phyloP scores from a whole-genome alignment of 1,140 invertebrate genomes.

The Mesaphorura yosii region DNA sequence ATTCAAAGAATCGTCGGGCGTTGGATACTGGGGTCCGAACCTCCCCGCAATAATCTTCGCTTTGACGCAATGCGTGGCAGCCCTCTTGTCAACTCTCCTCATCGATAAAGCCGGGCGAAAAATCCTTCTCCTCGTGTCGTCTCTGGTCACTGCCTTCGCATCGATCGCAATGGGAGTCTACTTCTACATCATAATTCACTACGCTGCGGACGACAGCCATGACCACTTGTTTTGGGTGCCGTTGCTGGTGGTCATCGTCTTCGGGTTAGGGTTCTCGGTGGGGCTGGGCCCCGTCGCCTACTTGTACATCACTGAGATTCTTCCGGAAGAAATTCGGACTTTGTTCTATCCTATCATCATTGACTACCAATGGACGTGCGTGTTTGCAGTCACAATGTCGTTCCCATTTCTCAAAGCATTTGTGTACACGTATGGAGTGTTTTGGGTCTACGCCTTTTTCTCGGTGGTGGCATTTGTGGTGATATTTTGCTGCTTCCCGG shows the following conservation, averaged over 20 bases:
- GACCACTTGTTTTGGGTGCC: conserved; percentile 35
- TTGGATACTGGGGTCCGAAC: conserved; percentile 4
- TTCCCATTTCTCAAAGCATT: conserved; percentile 23
- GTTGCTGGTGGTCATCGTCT: conserved; percentile 39
- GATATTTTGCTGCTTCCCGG: conserved; percentile 21
- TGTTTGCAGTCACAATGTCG: conserved; percentile 22
- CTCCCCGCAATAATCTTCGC: conserved; percentile 20
- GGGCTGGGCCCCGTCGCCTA: conserved; percentile 47
- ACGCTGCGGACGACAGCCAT: conserved; percentile 1
- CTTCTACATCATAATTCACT: conserved; percentile 22
- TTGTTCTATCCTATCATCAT: conserved; percentile 21
- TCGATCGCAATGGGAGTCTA: conserved; percentile 17
- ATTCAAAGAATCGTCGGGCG: conserved; percentile 14
- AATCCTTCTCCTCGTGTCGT: conserved; percentile 13
- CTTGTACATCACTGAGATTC: conserved; percentile 35
- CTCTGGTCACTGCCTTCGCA: conserved; percentile 15
- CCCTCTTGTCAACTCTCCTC: conserved; percentile 12
- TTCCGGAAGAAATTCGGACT: conserved; percentile 14
- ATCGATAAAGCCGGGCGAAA: conserved; percentile 26
- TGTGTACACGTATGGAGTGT: conserved; percentile 16
- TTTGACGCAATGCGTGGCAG: conserved; percentile 12
- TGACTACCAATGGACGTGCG: conserved; percentile 21
- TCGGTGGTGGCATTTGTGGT: conserved; percentile 16
- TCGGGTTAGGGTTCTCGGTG: conserved; percentile 42
- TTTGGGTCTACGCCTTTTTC: conserved; percentile 24